phyloP scores from a whole-genome alignment of 2,888 invertebrate species.

The Coelogynopora nodosa region DNA sequence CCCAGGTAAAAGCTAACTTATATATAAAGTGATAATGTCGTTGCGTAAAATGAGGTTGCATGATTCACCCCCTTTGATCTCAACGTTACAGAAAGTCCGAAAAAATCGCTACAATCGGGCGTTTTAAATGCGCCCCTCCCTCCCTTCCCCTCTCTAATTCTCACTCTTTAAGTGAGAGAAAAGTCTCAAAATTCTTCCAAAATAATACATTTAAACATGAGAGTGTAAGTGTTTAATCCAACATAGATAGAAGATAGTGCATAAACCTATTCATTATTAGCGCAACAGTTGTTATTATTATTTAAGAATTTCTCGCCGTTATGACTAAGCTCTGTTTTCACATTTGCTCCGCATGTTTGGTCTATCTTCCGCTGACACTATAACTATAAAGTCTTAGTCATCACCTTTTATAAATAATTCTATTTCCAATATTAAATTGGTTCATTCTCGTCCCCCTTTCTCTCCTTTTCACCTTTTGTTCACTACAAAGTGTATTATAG shows the following conservation, averaged over 20 bases:
- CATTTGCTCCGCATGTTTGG: not conserved
- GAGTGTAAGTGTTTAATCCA: not conserved
- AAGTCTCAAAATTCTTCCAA: too few species aligned
- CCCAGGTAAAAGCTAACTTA: too few species aligned
- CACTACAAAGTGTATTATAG: too few species aligned
- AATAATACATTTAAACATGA: too few species aligned
- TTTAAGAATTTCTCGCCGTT: not conserved
- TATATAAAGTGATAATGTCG: not conserved
- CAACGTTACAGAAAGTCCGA: not conserved
- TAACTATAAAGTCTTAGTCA: not conserved
- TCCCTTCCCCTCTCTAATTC: not conserved
- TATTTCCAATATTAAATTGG: too few species aligned
- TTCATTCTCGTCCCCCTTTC: too few species aligned
- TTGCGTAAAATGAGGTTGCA: not conserved
- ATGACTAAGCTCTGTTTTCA: not conserved
- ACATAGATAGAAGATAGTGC: not conserved
- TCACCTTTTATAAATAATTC: not conserved
- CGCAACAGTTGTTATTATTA: slow-evolving; percentile 29
- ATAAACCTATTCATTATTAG: not conserved
- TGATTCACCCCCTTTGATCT: slow-evolving; percentile 19
- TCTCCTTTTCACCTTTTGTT: too few species aligned
- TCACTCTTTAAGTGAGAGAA: not conserved
- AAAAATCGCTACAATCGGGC: not conserved
- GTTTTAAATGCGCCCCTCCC: not conserved
- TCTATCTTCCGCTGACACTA: not conserved